Percentiles rank a stretch among this genome's conserved stretches.
Conservation (phyloP, 2,888 invertebrate genomes). For the Nomada ferruginata region DNA sequence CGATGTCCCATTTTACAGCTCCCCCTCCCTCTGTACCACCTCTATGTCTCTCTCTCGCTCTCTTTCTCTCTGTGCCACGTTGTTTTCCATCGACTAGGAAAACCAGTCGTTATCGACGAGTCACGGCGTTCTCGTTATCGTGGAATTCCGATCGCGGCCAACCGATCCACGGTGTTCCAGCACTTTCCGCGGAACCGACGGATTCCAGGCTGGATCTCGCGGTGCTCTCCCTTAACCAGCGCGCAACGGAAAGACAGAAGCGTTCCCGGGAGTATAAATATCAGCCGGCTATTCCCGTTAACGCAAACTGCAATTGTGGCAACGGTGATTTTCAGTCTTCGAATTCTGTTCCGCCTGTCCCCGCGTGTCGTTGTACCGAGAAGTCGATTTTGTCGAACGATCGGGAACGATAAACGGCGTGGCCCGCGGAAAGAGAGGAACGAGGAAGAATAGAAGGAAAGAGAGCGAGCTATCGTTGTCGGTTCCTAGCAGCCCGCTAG, state of each 20-base stretch:
- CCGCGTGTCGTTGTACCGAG: background rate
- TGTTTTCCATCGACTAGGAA: constrained; percentile 30
- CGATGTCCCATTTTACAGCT: constrained; percentile 30
- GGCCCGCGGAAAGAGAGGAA: no score
- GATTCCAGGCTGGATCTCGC: constrained; percentile 19
- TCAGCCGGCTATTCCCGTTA: constrained; percentile 20
- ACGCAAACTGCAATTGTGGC: constrained; percentile 35
- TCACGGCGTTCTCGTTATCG: constrained; percentile 21
- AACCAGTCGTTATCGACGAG: constrained; percentile 10
- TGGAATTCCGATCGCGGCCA: constrained; percentile 29
- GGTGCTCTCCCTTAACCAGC: background rate
- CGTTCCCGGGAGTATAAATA: constrained; percentile 22
- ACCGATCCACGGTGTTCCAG: background rate
- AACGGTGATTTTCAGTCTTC: constrained; percentile 22
- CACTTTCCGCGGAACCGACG: constrained; percentile 19
- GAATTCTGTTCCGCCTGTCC: constrained; percentile 24
- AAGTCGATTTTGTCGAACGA: no score
- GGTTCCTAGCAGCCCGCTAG: constrained; percentile 64
- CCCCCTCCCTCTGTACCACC: background rate
- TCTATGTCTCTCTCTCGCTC: background rate
- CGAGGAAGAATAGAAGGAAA: background rate
- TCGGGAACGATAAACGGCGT: no score
- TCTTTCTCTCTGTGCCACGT: background rate
- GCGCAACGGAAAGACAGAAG: background rate
- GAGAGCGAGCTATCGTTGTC: constrained; percentile 43